These are phyloP conservation scores for Drosophila aff. DNA, from an alignment of 1,140 invertebrate genomes.

Conservation along the genomic window DNA sequence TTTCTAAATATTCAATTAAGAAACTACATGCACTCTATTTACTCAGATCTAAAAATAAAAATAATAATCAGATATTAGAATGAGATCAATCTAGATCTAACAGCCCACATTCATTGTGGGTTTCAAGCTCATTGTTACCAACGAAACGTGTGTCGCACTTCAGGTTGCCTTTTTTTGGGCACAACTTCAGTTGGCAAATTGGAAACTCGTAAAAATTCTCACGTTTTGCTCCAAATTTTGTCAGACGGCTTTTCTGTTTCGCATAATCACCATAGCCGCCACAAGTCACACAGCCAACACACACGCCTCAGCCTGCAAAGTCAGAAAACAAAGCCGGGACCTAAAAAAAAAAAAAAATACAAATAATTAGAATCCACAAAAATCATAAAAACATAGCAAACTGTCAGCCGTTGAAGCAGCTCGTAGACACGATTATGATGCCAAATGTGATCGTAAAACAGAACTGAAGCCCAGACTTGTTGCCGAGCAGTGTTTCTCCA, in stretches of 20 bases:
- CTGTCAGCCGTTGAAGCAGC: constrained; percentile 58
- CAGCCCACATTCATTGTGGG: constrained; percentile 7
- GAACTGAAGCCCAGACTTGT: constrained; percentile 51
- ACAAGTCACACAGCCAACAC: constrained; percentile 25
- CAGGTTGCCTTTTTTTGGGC: constrained; percentile 14
- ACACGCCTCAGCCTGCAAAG: constrained; percentile 25
- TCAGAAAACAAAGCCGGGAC: constrained; percentile 8
- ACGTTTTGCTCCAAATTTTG: constrained; percentile 78
- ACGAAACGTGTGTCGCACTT: constrained; percentile 60
- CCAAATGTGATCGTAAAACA: constrained; percentile 65
- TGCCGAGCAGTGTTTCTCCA: constrained; percentile 29
- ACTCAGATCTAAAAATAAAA: background rate
- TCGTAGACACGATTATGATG: constrained; percentile 62
- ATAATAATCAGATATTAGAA: too few relatives aligned
- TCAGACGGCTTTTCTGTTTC: constrained; percentile 33
- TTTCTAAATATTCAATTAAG: background rate
- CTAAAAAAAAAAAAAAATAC: too few relatives aligned
- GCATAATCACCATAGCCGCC: constrained; percentile 61
- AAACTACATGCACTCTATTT: too few relatives aligned
- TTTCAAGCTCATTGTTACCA: constrained; percentile 5
- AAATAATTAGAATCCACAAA: constrained; percentile 12
- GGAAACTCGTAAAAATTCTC: constrained; percentile 77
- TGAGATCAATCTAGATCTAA: background rate
- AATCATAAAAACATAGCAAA: constrained; percentile 51
- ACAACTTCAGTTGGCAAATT: constrained; percentile 62